Percentiles rank a stretch among this genome's conserved stretches.
phyloP scores from a whole-genome alignment of 2,797 vertebrate genomes.

The Manis pentadactyla region DNA sequence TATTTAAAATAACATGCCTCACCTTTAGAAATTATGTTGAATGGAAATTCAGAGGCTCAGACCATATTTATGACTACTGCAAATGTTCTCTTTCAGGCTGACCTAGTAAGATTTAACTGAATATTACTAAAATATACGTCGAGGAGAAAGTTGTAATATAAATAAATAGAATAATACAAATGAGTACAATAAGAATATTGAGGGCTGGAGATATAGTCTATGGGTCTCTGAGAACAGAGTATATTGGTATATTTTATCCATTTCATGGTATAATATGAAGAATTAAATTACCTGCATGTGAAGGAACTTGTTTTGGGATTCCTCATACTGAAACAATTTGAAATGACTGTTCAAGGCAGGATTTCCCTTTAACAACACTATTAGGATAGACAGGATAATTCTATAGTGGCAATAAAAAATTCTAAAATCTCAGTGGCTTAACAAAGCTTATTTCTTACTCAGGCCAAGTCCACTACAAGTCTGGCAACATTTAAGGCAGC shows the following conservation, averaged over 20 bases:
- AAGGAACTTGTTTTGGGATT: not conserved
- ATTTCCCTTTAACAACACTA: conserved; percentile 30
- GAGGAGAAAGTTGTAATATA: not conserved
- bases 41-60: conserved; percentile 43
- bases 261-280: not conserved
- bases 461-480: not conserved
- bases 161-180: conserved; percentile 36
- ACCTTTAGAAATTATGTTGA: conserved; percentile 64
- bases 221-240: not conserved
- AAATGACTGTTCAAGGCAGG: not conserved
- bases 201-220: not conserved
- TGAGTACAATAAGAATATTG: not conserved
- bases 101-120: not conserved
- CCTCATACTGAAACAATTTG: not conserved
- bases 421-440: not conserved
- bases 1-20: not conserved
- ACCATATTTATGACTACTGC: not conserved
- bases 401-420: not conserved
- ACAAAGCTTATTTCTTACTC: not conserved
- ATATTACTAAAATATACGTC: not conserved
- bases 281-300: not conserved
- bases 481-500: not conserved
- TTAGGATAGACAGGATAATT: not conserved
- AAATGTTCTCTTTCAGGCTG: not conserved
- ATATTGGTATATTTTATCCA: conserved; percentile 11